These are phyloP conservation scores for Prinia subflava DNA, from an alignment of 2,113 vertebrate species.

Conservation along the genomic window DNA sequence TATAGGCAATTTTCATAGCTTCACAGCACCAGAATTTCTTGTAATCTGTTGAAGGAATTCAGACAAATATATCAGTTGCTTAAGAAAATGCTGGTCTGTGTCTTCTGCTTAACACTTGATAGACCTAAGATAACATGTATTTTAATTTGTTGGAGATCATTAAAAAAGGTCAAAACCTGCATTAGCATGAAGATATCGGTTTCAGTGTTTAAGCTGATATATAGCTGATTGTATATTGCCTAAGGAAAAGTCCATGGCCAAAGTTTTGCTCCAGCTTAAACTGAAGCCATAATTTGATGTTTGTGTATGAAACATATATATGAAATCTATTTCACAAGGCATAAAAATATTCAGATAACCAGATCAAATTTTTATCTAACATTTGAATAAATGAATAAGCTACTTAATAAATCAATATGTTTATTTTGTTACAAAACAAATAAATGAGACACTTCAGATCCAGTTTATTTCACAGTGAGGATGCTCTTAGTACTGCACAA, in stretches of 20 bases:
- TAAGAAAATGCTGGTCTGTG: neutral
- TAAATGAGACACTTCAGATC: neutral
- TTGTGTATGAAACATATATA: neutral
- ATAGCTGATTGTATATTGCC: neutral
- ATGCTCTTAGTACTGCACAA: rapidly evolving
- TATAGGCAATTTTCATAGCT: neutral
- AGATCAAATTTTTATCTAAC: neutral
- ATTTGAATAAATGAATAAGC: neutral
- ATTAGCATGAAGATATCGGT: neutral
- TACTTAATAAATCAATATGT: neutral
- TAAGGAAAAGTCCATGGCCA: neutral
- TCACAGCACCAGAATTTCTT: neutral
- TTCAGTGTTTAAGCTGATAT: neutral
- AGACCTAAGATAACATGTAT: neutral
- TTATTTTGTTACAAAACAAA: neutral
- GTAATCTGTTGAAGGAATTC: neutral
- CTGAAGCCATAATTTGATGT: neutral
- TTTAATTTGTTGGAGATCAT: neutral
- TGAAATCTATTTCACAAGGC: neutral
- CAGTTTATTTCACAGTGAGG: neutral
- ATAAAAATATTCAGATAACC: neutral
- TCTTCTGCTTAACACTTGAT: neutral
- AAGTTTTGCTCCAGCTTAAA: neutral
- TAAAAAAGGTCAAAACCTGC: neutral
- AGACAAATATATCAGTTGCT: neutral